Conservation (phyloP, 2,888 invertebrate genomes). For the Ligdia adustata region DNA sequence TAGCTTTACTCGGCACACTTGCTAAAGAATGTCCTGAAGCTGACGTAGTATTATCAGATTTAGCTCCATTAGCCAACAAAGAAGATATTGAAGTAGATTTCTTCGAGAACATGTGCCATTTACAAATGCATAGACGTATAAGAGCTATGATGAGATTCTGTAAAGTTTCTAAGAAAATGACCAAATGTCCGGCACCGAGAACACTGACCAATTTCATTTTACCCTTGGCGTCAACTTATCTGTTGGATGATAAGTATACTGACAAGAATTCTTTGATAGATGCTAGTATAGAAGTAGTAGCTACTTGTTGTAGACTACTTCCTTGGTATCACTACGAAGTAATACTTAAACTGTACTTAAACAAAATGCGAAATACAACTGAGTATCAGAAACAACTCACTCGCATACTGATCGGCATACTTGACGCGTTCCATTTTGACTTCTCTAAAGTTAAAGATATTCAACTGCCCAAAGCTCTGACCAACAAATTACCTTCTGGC, state of each 20-base stretch:
- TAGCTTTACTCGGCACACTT: constrained; percentile 90
- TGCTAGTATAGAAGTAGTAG: constrained; percentile 92
- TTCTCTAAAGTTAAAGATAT: constrained; percentile 84
- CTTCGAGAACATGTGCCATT: constrained; percentile 95
- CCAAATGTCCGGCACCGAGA: constrained; percentile 85
- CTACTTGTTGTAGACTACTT: constrained; percentile 89
- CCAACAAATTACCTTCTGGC: constrained; percentile 49
- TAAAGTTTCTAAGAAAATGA: constrained; percentile 85
- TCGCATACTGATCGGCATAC: constrained; percentile 88
- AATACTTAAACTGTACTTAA: constrained; percentile 91
- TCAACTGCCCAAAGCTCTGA: constrained; percentile 64
- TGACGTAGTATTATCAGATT: constrained; percentile 89
- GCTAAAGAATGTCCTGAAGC: constrained; percentile 88
- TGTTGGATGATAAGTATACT: constrained; percentile 90
- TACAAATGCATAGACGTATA: constrained; percentile 93
- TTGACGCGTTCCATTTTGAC: constrained; percentile 97
- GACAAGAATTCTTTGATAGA: constrained; percentile 93
- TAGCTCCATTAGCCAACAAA: constrained; percentile 87
- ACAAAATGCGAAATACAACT: constrained; percentile 87
- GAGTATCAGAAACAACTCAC: constrained; percentile 94
- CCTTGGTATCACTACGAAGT: constrained; percentile 96
- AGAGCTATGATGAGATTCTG: constrained; percentile 92
- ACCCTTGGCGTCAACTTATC: constrained; percentile 91
- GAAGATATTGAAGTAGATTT: constrained; percentile 95
- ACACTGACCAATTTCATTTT: constrained; percentile 93